Base-by-base conservation (phyloP, 2,888 invertebrate species). In the Caenorhabditis imperialis region DNA sequence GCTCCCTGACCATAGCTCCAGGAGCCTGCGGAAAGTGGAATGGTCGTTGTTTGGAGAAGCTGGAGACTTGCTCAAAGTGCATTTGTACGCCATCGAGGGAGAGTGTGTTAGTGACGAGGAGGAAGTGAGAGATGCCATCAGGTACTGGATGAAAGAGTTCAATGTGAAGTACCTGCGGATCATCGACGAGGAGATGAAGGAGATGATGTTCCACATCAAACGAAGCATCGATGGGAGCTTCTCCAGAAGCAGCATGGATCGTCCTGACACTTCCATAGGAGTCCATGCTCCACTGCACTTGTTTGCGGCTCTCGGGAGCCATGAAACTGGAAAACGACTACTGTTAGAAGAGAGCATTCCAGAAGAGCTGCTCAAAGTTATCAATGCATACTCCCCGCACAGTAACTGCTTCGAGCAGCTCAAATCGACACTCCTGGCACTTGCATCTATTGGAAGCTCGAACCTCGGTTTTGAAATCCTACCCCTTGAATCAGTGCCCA, bases 111-210 rank as follows among this genome's bases (percentile, higher is more conserved):
- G 51, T 22, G 71, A 82, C 63, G 51, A 67, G 12, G 74, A 75
- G 5, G 71, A 62, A n/a, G 80, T 79, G 16, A 47, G 61, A 25
- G 67, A 78, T 5, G 69, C 67, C n/a, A 45, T 84, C 20, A 22
- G 54, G 12, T 57, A 54, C n/a, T 84, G 84, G 84, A 81, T 83
- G 81, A 72, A 62, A 37, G 84, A 79, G 0, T 89, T 89, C 82
- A 89, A 90, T 81, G 76, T 84, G 57, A 90, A 94, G 83, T 98
- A 98, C 90, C 94, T 95, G 3, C 92, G 93, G 12, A 90, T 96
- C 27, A 92, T 97, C 33, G 98, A 98, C 89, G 93, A 94, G 53
- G 92, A 93, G 79, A 92, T 95, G 82, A 93, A 95, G 88, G 93
- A 94, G 87, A 93, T 94, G 35, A 89, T 97, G 82, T 94, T 95